Conservation (phyloP, 2,888 invertebrate genomes). For the Rambutsinella grinnellia region DNA sequence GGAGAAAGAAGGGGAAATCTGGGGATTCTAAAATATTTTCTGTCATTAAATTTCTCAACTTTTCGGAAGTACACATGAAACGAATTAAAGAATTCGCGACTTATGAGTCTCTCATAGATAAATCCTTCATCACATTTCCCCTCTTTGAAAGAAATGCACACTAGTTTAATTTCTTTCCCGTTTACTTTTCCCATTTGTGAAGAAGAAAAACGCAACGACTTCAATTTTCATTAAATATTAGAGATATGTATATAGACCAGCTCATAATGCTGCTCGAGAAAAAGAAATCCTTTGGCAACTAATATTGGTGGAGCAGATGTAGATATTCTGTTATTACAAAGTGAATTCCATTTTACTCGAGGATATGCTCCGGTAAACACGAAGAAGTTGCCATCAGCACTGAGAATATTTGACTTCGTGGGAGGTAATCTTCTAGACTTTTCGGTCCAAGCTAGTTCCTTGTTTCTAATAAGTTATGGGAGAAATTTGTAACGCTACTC, state of each 20-base stretch:
- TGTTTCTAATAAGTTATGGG: neutral
- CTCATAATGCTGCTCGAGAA: too few relatives aligned
- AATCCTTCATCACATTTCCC: too few relatives aligned
- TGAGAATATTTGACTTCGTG: conserved; percentile 16
- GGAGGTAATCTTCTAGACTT: conserved; percentile 7
- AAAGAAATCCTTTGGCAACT: neutral
- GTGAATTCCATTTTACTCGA: conserved; percentile 20
- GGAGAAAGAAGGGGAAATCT: too few relatives aligned
- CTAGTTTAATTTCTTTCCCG: too few relatives aligned
- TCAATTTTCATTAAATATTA: neutral
- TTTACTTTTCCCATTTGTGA: too few relatives aligned
- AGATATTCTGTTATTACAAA: neutral
- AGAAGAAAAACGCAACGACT: too few relatives aligned
- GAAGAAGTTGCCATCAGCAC: conserved; percentile 22
- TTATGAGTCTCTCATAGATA: too few relatives aligned
- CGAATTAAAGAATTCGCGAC: neutral
- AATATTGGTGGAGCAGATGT: neutral
- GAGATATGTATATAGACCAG: too few relatives aligned
- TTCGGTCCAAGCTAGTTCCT: neutral
- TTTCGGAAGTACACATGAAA: neutral
- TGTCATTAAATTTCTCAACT: neutral
- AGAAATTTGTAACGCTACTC: neutral
- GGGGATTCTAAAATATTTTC: too few relatives aligned
- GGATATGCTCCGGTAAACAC: conserved; percentile 22
- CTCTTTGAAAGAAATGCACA: too few relatives aligned